Base-by-base conservation (phyloP, 2,888 invertebrate genomes). In the Trisateles emortualis region DNA sequence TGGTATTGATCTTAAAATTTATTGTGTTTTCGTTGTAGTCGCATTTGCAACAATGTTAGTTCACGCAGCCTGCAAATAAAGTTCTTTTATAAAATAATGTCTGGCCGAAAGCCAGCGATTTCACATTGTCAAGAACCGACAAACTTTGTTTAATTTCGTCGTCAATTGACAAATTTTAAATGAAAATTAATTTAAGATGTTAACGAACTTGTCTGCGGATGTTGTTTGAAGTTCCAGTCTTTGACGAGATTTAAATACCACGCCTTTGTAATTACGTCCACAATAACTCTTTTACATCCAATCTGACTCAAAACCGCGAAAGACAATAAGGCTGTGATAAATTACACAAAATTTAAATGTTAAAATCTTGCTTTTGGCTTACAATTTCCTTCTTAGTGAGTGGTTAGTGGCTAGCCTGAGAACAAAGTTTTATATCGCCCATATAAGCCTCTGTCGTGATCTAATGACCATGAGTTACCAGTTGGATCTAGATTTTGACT, bases 131-230 rank as follows among this genome's bases (percentile, higher is more conserved):
- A 81, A 81, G 79, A 73, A 78, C 85, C 78, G 76, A 78, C 80
- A 81, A 84, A 83, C 81, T 85, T 86, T 75, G 76, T 83, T 80
- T 81, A 84, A 87, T 86, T 83, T 76, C 69, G 64, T 73, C 65
- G 77, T 76, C 81, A 83, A 87, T 87, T 81, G 85, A 79, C 83
- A 83, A 85, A 84, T 82, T 87, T 84, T 78, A 77, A 81, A 77
- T 70, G 80, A 86, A 85, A 85, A 84, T 85, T 84, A 87, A 84
- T 87, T 82, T 77, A 81, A 81, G 78, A 82, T 69, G 78, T 75
- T 86, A 85, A 85, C 80, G 78, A 85, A 84, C 76, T 80, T 81
- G 69, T 79, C 78, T 71, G 65, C 68, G 74, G 75, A 78, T 81
- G 79, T 78, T 82, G 79, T 81, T 84, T 78, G 68, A 72, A 83